These are phyloP conservation scores for Gymnorhina tibicen DNA, from an alignment of 2,113 vertebrate genomes.

Conservation along the genomic window DNA sequence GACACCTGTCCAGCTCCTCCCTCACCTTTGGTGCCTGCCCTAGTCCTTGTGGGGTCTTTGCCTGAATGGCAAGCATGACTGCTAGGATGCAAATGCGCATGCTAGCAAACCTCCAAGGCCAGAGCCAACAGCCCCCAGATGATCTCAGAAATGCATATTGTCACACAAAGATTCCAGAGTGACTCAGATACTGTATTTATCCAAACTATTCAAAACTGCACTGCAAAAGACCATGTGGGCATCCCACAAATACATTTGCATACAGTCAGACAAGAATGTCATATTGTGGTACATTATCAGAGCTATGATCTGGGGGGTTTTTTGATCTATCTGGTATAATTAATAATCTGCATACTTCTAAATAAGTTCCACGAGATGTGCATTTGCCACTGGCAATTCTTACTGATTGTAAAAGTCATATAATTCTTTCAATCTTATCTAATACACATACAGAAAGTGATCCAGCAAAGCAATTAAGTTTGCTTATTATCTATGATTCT, in stretches of 20 bases:
- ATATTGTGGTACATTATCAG: background rate
- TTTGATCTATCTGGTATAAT: background rate
- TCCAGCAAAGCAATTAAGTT: background rate
- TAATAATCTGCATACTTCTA: background rate
- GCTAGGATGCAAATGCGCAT: background rate
- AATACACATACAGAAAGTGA: background rate
- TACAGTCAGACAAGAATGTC: background rate
- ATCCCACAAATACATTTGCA: background rate
- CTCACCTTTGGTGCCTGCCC: background rate
- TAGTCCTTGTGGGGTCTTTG: background rate
- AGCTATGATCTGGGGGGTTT: background rate
- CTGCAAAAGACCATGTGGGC: background rate
- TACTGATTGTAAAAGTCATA: background rate
- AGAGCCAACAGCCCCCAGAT: background rate
- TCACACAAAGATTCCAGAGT: background rate
- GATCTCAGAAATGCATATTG: background rate
- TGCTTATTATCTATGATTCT: background rate
- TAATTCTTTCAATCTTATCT: background rate
- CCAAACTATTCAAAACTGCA: background rate
- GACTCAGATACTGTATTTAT: background rate
- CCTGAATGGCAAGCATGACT: background rate
- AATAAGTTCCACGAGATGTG: background rate
- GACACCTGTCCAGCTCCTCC: background rate
- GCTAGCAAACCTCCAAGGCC: background rate
- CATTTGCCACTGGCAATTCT: background rate